Evolutionary conservation across 2,888 invertebrate species (phyloP).

Genomic region (Platerodrilus igneus): DNA sequence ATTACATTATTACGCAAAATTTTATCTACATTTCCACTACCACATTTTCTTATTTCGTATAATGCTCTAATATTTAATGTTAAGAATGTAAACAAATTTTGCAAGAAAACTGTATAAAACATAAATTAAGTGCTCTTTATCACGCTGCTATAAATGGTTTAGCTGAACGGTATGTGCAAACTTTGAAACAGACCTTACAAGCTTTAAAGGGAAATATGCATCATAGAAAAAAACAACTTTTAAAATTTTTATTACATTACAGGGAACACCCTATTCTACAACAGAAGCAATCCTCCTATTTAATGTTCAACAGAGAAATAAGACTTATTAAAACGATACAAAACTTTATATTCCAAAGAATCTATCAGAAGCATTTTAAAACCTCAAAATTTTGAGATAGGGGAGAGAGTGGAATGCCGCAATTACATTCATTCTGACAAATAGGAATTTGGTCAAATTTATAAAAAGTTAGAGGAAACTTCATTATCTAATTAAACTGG

Average conservation of each 20-base stretch:
- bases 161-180: slow-evolving; percentile 26
- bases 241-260: slow-evolving; percentile 16
- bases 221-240: slow-evolving; percentile 10
- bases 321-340: no score
- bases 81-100: slow-evolving; percentile 22
- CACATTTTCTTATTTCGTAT: slow-evolving; percentile 23
- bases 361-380: background rate
- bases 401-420: no score
- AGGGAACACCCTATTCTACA: slow-evolving; percentile 13
- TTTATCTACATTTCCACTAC: slow-evolving; percentile 23
- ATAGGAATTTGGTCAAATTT: no score
- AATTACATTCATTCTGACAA: no score
- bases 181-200: slow-evolving; percentile 16
- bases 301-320: slow-evolving; percentile 13
- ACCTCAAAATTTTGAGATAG: background rate
- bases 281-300: slow-evolving; percentile 14
- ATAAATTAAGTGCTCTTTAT: slow-evolving; percentile 25
- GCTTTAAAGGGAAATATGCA: slow-evolving; percentile 5
- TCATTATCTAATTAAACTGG: background rate
- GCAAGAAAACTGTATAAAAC: slow-evolving; percentile 20
- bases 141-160: slow-evolving; percentile 28
- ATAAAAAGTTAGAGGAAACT: background rate
- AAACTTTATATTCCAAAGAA: background rate
- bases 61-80: slow-evolving; percentile 26
- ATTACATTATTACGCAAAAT: slow-evolving; percentile 10